Evolutionary conservation across 2,797 vertebrate genomes (phyloP).

Genomic region (Epinephelus awoara): DNA sequence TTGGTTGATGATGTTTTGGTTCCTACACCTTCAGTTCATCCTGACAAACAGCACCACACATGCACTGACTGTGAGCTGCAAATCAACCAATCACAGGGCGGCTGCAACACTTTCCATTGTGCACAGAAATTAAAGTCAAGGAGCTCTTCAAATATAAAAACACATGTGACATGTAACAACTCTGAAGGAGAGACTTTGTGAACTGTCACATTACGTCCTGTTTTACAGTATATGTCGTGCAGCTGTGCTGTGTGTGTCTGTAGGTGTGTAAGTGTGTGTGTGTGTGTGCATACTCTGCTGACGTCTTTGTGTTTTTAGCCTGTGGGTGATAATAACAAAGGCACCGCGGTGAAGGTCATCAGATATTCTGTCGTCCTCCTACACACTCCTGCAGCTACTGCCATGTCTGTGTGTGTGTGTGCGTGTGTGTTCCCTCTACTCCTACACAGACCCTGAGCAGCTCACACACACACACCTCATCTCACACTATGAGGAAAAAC

Average conservation of each 20-base stretch:
- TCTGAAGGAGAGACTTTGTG: neutral
- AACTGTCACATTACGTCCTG: neutral
- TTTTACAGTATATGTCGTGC: neutral
- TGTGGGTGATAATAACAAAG: conserved; percentile 55
- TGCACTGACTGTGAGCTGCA: neutral
- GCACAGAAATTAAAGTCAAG: neutral
- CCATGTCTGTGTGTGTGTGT: conserved; percentile 13
- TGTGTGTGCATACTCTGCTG: conserved; percentile 5
- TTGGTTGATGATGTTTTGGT: neutral
- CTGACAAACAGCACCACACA: neutral
- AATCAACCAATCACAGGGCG: neutral
- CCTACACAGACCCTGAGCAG: conserved; percentile 22
- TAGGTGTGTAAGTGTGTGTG: neutral
- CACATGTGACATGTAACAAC: neutral
- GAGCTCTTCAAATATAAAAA: neutral
- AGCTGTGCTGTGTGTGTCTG: neutral
- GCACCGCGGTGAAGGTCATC: conserved; percentile 54
- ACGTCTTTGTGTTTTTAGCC: conserved; percentile 29
- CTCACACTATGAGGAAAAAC: conserved; percentile 6
- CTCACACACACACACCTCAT: conserved; percentile 21
- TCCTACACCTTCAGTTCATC: neutral
- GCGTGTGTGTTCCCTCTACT: conserved; percentile 6
- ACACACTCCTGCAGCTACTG: conserved; percentile 36
- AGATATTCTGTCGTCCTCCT: conserved; percentile 57
- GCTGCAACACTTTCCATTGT: neutral